Base-by-base conservation (phyloP, 2,113 vertebrate genomes). In the Hemibagrus wyckioides region DNA sequence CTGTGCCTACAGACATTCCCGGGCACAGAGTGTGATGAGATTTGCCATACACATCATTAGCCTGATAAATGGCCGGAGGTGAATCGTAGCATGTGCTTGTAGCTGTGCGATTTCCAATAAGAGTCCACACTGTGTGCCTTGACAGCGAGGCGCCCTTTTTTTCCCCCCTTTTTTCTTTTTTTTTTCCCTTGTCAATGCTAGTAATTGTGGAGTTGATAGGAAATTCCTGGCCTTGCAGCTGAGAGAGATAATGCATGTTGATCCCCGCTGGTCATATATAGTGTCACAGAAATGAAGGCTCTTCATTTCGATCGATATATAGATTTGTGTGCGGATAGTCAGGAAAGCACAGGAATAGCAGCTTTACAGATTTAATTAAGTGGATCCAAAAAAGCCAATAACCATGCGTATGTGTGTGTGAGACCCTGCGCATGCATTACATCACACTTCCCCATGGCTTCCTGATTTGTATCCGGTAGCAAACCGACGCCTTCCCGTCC, bases 401-500 rank as follows among this genome's bases (percentile, higher is more conserved):
- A 79, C 77, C 76, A 19, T 84, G 80, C 63, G 28, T 65, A 67
- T 33, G 25, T 73, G 75, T 69, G 57, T 73, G 71, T 69, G 82
- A 25, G 81, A 54, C n/a, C 30, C 17, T 73, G 69, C 23, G 69
- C 19, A 3, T 44, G 80, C 63, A 75, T 77, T 85, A 82, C 82
- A 61, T 90, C 88, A 85, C 86, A 86, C 84, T 63, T 48, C 44
- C 44, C 9, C 6, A 48, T 30, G 48, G 73, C 56, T 85, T 89
- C 82, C 86, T 84, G 89, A 88, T 90, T 89, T 44, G 76, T 83
- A 88, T 89, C 88, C 80, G 85, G 33, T 89, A 90, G 83, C 52
- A n/a, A 84, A 90, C 89, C 90, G 91, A 93, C 92, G 93, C 92
- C 93, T 92, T 92, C 93, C 93, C 94, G 93, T 91, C 89, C 92